Evolutionary conservation across 2,888 invertebrate genomes (phyloP), one percentile per base, ranked within the genome.

Genomic region (Morpho achilles): DNA sequence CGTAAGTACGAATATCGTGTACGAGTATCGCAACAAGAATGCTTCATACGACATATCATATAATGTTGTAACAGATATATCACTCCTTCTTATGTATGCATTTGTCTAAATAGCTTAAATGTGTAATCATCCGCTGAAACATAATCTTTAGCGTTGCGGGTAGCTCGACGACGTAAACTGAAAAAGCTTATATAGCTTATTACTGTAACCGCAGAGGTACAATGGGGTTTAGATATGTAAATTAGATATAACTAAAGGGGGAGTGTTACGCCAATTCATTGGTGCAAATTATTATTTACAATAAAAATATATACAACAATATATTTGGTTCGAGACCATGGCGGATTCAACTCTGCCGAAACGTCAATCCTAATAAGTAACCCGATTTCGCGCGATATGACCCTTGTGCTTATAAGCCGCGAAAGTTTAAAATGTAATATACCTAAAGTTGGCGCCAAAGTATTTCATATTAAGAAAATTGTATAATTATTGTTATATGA

Each of bases 61-160:
- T 76, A 80, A 74, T 83, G 82, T 82, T 86, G 82, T 84, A 68
- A 76, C 77, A 83, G 73, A 76, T 67, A 73, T 80, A 73, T 79
- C 78, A 76, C 72, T 80, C 81, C 84, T 84, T 82, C 76, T 71
- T 80, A 74, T 77, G 78, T 82, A 79, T 84, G 87, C 87, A 86
- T 86, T 45, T 80, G 69, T 73, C 76, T 86, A 79, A 80, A 79
- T 72, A 64, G 88, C 87, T 88, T 89, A 77, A 81, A 79, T 83
- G 75, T 81, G 68, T 81, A 76, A 60, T 56, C 64, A 63, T 63
- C 50, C 49, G 63, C 61, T 58, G 50, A 56, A 47, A 53, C 59
- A 61, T 61, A 43, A n/a, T 50, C 47, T 56, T 59, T 53, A 58
- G 58, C 53, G 52, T 60, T 58, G 50, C 56, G 39, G 46, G 56